These are phyloP conservation scores for Pocillopora verrucosa DNA, from an alignment of 64 coral and sea anemone genomes.

Conservation along the genomic window DNA sequence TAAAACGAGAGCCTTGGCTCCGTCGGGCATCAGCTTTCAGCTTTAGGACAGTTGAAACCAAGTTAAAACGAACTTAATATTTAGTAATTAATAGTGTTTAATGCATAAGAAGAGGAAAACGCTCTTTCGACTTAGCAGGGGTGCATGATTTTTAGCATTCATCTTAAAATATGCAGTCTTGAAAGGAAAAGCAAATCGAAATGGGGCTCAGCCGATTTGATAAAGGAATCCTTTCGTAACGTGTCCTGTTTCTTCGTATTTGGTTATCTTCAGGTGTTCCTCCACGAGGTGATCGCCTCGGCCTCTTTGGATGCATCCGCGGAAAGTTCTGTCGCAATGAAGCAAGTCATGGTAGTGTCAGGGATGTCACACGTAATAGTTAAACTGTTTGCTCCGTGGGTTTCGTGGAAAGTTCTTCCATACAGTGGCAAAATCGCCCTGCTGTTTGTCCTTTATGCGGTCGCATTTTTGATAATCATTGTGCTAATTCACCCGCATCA, in stretches of 20 bases:
- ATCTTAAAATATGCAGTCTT: neutral
- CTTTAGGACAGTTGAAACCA: too few species aligned
- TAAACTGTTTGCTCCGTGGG: neutral
- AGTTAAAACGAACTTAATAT: too few species aligned
- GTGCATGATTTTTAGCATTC: too few species aligned
- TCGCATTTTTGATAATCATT: neutral
- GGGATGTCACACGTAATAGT: neutral
- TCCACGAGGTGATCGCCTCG: neutral
- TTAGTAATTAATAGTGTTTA: too few species aligned
- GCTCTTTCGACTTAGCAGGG: too few species aligned
- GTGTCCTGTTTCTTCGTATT: neutral
- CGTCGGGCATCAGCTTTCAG: too few species aligned
- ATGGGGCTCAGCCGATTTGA: neutral
- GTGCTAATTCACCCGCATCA: neutral
- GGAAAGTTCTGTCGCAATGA: too few species aligned
- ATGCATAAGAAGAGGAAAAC: too few species aligned
- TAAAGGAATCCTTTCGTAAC: neutral
- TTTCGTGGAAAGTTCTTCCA: neutral
- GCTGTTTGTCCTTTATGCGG: neutral
- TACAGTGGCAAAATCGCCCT: neutral
- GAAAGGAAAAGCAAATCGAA: neutral
- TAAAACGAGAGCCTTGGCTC: too few species aligned
- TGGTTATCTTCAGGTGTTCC: neutral
- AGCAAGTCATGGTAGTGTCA: neutral
- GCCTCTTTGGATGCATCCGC: neutral